Base-by-base conservation (phyloP, 2,888 invertebrate genomes). In the Tetragonisca angustula region DNA sequence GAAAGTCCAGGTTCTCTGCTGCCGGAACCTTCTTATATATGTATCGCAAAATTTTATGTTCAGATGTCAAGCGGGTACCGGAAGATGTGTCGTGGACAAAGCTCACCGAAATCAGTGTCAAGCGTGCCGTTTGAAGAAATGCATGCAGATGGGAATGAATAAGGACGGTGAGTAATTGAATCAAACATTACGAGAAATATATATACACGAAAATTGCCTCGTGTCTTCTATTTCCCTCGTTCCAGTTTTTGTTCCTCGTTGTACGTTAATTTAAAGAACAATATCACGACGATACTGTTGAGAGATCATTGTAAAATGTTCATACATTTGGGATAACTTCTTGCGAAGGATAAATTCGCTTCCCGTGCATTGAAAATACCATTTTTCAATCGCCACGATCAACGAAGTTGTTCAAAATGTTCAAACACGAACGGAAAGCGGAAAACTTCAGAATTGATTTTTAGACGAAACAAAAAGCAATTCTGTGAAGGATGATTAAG, bases 31-130 rank as follows among this genome's bases (percentile, higher is more conserved):
- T 84, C 21, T 64, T 61, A 62, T 64, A 5, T 73, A 24, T 64
- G 13, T 73, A 24, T 56, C 13, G 54, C 0, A 59, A 36, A 75
- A 73, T 68, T 78, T 79, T 82, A n/a, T 87, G 67, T 71, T 11
- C 95, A 99, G 99, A 96, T 99, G 99, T 94, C 99, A 99, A 95
- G 99, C 99, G 0, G 99, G 99, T 56, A 99, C 99, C 0, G 99
- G 99, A 4, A 96, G 98, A 75, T 99, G 99, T 94, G 96, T 99
- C 84, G 99, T 99, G 72, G 99, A 99, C 96, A 99, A 99, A 94
- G 99, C 99, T 0, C 99, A 99, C 95, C 96, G 99, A 88, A 99
- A 99, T 95, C 99, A 99, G 94, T 99, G 99, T 94, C 99, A 99
- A 94, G 99, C 99, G 0, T 99, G 99, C 94, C 96, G 99, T 68